Evolutionary conservation across 2,888 invertebrate species (phyloP).

Genomic region (Trichacis sp.): DNA sequence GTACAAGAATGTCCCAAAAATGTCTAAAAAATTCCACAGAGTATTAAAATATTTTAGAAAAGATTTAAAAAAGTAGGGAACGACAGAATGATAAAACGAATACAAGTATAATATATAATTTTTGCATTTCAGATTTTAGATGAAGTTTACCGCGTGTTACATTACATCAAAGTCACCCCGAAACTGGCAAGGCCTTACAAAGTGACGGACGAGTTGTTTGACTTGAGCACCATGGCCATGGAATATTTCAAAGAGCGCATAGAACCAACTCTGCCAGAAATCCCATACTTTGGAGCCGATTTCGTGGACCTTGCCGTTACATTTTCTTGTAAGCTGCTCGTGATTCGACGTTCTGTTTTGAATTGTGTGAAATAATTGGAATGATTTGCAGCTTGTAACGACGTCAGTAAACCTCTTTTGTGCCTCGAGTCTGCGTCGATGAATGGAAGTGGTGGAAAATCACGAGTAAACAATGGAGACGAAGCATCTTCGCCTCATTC

Average conservation of each 20-base stretch:
- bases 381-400: constrained; percentile 61
- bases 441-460: constrained; percentile 70
- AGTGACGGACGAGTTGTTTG: constrained; percentile 93
- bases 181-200: constrained; percentile 89
- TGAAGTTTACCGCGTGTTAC: constrained; percentile 88
- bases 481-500: constrained; percentile 69
- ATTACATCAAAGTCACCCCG: constrained; percentile 84
- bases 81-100: too few species aligned
- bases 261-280: constrained; percentile 89
- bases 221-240: constrained; percentile 97
- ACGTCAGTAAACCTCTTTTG: constrained; percentile 63
- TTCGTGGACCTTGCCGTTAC: constrained; percentile 83
- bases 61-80: too few species aligned
- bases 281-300: constrained; percentile 88
- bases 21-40: too few species aligned
- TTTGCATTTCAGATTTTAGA: constrained; percentile 88
- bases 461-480: constrained; percentile 69
- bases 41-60: too few species aligned
- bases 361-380: too few species aligned
- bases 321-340: constrained; percentile 74
- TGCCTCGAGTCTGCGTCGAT: constrained; percentile 70
- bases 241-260: constrained; percentile 96
- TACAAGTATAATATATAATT: too few species aligned
- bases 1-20: too few species aligned
- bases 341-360: not conserved